phyloP scores from a whole-genome alignment of 64 coral and sea anemone species.

The Astreopora myriophthalma region DNA sequence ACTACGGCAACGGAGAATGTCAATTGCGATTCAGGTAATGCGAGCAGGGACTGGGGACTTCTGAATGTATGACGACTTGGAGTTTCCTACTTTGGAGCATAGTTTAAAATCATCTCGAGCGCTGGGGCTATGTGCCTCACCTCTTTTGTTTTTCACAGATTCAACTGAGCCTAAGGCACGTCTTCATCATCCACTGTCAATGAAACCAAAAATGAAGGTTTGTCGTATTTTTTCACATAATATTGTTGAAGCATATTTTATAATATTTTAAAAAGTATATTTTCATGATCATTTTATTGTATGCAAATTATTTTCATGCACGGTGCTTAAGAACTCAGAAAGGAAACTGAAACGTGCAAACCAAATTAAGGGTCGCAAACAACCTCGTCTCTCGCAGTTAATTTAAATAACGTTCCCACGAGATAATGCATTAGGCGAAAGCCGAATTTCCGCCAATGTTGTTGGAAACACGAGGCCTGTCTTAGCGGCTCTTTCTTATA shows the following conservation, averaged over 20 bases:
- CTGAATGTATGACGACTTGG: neutral
- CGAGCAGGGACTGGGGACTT: neutral
- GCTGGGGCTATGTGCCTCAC: neutral
- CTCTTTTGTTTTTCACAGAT: neutral
- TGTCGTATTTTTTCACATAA: too few species aligned
- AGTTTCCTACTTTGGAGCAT: neutral
- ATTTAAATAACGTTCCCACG: too few species aligned
- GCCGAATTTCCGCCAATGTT: too few species aligned
- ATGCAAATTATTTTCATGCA: too few species aligned
- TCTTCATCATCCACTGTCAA: neutral
- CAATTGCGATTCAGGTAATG: neutral
- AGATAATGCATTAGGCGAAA: too few species aligned
- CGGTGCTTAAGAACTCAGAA: too few species aligned
- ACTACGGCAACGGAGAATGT: neutral
- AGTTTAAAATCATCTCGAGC: neutral
- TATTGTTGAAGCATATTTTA: neutral
- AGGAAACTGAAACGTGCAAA: too few species aligned
- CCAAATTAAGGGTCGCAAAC: too few species aligned
- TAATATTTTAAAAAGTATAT: neutral
- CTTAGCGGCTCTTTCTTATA: too few species aligned
- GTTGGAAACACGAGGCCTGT: too few species aligned
- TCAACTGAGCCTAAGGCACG: neutral
- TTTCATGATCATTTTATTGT: too few species aligned
- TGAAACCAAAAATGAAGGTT: conserved; percentile 17
- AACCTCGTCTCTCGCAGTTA: too few species aligned